Conservation (phyloP, 2,888 invertebrate species). For the Agrochola lychnidis region DNA sequence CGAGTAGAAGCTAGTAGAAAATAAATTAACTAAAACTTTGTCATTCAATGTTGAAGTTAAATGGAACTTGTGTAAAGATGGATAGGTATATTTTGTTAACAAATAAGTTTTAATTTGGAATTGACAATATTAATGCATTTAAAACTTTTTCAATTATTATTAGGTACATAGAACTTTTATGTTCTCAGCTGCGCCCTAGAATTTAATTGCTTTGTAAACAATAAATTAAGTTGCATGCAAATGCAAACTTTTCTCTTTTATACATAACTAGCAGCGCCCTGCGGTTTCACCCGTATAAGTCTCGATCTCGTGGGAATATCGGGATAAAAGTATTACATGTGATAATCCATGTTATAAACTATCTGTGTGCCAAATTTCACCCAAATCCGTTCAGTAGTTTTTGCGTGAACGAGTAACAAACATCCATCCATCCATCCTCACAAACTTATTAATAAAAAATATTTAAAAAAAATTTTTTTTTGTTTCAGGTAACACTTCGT, state of each 20-base stretch:
- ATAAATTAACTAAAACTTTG: not conserved
- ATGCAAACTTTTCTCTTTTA: constrained; percentile 11
- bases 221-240: constrained; percentile 36
- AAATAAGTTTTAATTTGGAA: constrained; percentile 17
- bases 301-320: too few relatives aligned
- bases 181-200: constrained; percentile 26
- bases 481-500: constrained; percentile 49
- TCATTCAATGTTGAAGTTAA: not conserved
- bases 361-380: too few relatives aligned
- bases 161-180: constrained; percentile 24
- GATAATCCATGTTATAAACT: too few relatives aligned
- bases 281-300: too few relatives aligned
- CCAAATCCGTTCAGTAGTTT: too few relatives aligned
- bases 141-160: constrained; percentile 44
- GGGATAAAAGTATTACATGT: too few relatives aligned
- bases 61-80: not conserved
- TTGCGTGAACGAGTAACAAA: too few relatives aligned
- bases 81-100: not conserved
- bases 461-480: too few relatives aligned
- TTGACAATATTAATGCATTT: constrained; percentile 28
- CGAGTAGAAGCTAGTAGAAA: not conserved
- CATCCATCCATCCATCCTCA: too few relatives aligned
- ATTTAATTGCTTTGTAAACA: constrained; percentile 44
- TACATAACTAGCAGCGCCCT: too few relatives aligned
- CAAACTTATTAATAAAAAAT: too few relatives aligned